A percentile compares a stretch with the other conserved stretches of the same genome.
phyloP scores from a whole-genome alignment of 2,113 vertebrate genomes.

The Xiphorhynchus elegans region DNA sequence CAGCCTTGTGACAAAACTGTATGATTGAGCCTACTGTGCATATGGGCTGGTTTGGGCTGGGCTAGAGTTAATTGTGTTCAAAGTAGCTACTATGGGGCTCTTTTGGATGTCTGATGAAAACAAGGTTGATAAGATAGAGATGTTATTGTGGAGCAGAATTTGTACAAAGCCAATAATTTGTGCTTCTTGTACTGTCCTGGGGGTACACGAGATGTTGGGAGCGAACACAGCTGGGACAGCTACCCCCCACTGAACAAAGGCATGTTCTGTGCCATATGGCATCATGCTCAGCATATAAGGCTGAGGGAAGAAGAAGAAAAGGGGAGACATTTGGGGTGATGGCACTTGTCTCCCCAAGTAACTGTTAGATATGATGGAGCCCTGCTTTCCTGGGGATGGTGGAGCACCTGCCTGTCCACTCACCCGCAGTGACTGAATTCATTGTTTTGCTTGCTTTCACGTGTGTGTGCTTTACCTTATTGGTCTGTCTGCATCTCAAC shows the following conservation, averaged over 20 bases:
- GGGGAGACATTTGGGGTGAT: neutral
- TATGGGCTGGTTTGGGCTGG: neutral
- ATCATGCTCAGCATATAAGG: fast-evolving
- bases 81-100: neutral
- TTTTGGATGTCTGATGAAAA: neutral
- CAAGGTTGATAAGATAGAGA: neutral
- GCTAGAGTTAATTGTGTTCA: neutral
- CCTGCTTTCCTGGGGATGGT: neutral
- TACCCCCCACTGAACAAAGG: neutral
- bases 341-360: neutral
- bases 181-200: neutral
- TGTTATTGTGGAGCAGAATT: neutral
- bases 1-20: neutral
- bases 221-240: neutral
- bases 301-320: neutral
- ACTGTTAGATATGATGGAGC: neutral
- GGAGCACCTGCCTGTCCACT: neutral
- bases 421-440: neutral
- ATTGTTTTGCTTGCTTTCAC: neutral
- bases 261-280: neutral
- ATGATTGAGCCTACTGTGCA: neutral
- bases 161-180: neutral
- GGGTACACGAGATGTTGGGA: neutral
- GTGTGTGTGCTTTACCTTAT: neutral
- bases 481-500: neutral